Base-by-base conservation (phyloP, 2,113 vertebrate species). In the Abramis brama region DNA sequence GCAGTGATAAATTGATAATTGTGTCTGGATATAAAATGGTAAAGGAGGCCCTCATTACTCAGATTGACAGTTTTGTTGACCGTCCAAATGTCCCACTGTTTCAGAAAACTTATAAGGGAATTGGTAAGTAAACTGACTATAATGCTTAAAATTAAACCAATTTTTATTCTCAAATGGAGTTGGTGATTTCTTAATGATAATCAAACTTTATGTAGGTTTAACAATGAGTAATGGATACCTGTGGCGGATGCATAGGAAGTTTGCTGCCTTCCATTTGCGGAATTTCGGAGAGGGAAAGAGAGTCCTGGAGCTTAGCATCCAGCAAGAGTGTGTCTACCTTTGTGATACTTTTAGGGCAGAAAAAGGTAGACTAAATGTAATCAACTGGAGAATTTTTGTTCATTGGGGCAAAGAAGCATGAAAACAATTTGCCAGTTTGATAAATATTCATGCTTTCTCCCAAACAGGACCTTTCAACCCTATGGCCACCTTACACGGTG, bases 381-480 rank as follows among this genome's bases (percentile, higher is more conserved):
- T 33, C 27, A 76, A 15, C 15, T 30, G 25, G 43, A 52, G 74
- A 30, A 8, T 17, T 30, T 45, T n/a, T 45, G 10, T 74, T 25
- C 11, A 74, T 2, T 74, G 12, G 1, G 1, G 52, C 30, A 13
- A 78, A 78, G 30, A 33, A 33, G 23, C 9, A 62, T 25, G 36
- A 43, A 79, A 36, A 36, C 39, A 55, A 13, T 55, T 39, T 6
- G 13, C 12, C 11, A 74, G 11, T 45, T 45, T 45, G 33, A 60
- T 19, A 36, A 84, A 45, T 5, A n/a, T 50, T 8, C 1, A 36
- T 78, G 27, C 21, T 30, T 79, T 85, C 55, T n/a, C 11, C 39
- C 11, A 50, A 77, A 59, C 89, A 98, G 97, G 95, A 45, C 94
- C 95, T 1, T 97, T 97, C 91, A 90, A 97, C 81, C 96, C 97